Base-by-base conservation (phyloP, 2,888 invertebrate genomes). In the Sminthurides aquaticus region DNA sequence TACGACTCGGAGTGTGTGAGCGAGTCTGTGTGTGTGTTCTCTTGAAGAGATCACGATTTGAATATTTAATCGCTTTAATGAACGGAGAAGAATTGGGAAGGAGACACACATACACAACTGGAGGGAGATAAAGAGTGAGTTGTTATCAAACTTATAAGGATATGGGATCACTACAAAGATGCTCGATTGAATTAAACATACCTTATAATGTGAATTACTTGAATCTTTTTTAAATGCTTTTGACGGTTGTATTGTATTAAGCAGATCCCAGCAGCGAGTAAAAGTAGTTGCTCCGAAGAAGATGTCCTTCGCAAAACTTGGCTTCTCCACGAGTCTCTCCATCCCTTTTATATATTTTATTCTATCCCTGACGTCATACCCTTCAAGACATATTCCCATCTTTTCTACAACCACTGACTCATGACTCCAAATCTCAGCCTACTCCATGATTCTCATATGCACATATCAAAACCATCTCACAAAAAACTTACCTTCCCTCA, bases 281-380 rank as follows among this genome's bases (percentile, higher is more conserved):
- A n/a, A n/a, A n/a, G n/a, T n/a, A n/a, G n/a, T n/a, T 65, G 49
- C 57, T 61, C 27, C 29, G 61, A 61, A 61, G 56, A 61, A 57
- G 65, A 57, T 57, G 65, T 65, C 65, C 65, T 65, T 65, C 65
- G 57, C 28, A 65, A 65, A 34, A 65, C 60, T 61, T 61, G 65
- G 57, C 29, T 61, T 28, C 49, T 54, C 52, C 49, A 24, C 22
- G 54, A 34, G 52, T 57, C 49, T 28, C 8, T 11, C 55, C 61
- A 61, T 27, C 27, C 56, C 65, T 65, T 65, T 65, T 65, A 65
- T 64, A 64, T 34, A 34, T 34, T 34, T 34, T 34, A 34, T 34
- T 34, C 61, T 29, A 54, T 18, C 54, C 43, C 34, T 65, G 65
- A 65, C 65, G 65, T 65, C 65, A 65, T 61, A 11, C 28, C 43